Percentiles rank a stretch among this genome's conserved stretches.
Evolutionary conservation across 2,888 invertebrate species (phyloP).

Genomic region (Diplolepis rosae): DNA sequence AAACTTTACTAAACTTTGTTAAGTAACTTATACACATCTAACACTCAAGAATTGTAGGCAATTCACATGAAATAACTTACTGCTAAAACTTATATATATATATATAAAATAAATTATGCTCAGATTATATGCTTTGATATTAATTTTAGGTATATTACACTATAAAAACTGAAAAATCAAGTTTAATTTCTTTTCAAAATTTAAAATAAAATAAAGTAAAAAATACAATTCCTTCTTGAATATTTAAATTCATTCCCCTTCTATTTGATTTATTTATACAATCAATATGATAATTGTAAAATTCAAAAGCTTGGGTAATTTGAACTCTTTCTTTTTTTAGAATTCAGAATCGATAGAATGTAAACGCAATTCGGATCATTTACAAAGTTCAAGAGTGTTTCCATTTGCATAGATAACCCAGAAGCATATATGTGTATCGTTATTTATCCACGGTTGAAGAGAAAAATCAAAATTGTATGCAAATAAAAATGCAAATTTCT

Average conservation of each 20-base stretch:
- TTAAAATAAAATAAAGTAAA: background rate
- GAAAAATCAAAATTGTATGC: background rate
- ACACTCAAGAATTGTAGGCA: constrained; percentile 5
- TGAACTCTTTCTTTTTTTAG: background rate
- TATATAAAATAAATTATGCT: constrained; percentile 10
- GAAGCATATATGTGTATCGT: background rate
- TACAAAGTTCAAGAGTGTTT: constrained; percentile 23
- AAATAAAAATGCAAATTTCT: background rate
- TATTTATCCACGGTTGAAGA: constrained; percentile 6
- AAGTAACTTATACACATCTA: constrained; percentile 1
- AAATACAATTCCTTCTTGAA: background rate
- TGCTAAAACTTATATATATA: background rate
- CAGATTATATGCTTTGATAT: background rate
- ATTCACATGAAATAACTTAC: constrained; percentile 7
- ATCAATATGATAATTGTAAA: background rate
- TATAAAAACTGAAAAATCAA: background rate
- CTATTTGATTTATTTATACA: background rate
- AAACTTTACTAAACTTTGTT: constrained; percentile 41
- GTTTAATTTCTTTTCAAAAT: background rate
- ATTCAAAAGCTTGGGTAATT: background rate
- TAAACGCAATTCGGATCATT: constrained; percentile 4
- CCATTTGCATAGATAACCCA: background rate
- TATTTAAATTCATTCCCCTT: background rate
- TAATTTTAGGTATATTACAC: background rate
- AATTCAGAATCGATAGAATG: constrained; percentile 8